These are phyloP conservation scores for Salpingus planirostris DNA, from an alignment of 2,888 invertebrate species.

Conservation along the genomic window DNA sequence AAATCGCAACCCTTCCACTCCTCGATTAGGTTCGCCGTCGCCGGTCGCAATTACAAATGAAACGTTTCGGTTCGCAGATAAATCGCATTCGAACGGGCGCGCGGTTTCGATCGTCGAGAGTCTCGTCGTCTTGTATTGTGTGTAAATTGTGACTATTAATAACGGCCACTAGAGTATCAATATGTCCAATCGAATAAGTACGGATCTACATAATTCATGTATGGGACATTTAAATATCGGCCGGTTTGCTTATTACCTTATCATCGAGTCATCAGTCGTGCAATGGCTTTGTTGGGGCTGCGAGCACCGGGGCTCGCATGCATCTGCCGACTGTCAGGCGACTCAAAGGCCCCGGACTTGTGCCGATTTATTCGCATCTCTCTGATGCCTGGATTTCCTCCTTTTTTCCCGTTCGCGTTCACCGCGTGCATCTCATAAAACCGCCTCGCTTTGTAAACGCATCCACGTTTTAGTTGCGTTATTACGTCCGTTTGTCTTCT, in stretches of 20 bases:
- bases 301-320: slow-evolving; percentile 11
- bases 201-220: slow-evolving; percentile 43
- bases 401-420: slow-evolving; percentile 9
- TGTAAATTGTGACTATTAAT: slow-evolving; percentile 44
- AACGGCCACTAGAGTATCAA: slow-evolving; percentile 42
- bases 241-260: slow-evolving; percentile 41
- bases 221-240: slow-evolving; percentile 43
- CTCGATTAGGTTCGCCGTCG: too few species aligned
- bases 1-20: slow-evolving; percentile 6
- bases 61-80: slow-evolving; percentile 40
- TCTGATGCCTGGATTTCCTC: slow-evolving; percentile 9
- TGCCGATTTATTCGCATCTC: slow-evolving; percentile 13
- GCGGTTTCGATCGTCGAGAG: slow-evolving; percentile 30
- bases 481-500: too few species aligned
- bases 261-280: slow-evolving; percentile 36
- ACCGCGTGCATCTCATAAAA: slow-evolving; percentile 16
- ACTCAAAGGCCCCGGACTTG: slow-evolving; percentile 10
- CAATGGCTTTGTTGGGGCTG: slow-evolving; percentile 11
- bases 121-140: too few species aligned
- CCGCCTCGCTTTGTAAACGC: slow-evolving; percentile 1
- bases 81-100: slow-evolving; percentile 38
- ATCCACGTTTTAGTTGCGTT: too few species aligned
- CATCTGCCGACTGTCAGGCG: slow-evolving; percentile 24
- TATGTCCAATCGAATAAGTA: slow-evolving; percentile 44
- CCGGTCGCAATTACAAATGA: slow-evolving; percentile 35